A percentile compares a stretch with the other conserved stretches of the same genome.
Evolutionary conservation across 2,888 invertebrate genomes (phyloP).

Genomic region (Beris morrisii): DNA sequence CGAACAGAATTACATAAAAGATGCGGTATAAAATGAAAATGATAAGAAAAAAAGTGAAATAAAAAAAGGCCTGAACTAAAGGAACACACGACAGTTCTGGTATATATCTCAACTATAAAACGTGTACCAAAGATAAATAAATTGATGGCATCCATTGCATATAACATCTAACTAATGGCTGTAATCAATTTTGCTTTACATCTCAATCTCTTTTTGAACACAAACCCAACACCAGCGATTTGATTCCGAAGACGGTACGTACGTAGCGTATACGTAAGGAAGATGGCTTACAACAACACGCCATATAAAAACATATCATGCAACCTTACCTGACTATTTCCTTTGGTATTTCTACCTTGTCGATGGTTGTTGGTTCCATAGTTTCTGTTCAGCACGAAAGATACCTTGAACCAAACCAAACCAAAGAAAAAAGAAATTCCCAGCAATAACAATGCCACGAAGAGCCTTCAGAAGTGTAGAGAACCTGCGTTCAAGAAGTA

Average conservation of each 20-base stretch:
- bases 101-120: constrained; percentile 41
- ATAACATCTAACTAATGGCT: constrained; percentile 59
- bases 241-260: constrained; percentile 20
- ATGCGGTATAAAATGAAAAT: constrained; percentile 13
- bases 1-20: constrained; percentile 21
- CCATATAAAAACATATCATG: constrained; percentile 20
- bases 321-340: constrained; percentile 5
- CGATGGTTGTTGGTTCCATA: too few species aligned
- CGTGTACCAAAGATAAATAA: constrained; percentile 58
- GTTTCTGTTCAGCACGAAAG: too few species aligned
- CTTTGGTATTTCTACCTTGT: too few species aligned
- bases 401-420: too few species aligned
- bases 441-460: too few species aligned
- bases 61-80: constrained; percentile 7
- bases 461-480: too few species aligned
- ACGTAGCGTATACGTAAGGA: constrained; percentile 1
- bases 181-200: constrained; percentile 59
- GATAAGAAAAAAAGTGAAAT: constrained; percentile 18
- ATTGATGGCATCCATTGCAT: constrained; percentile 59
- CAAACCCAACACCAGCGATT: constrained; percentile 34
- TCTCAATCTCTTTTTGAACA: constrained; percentile 56
- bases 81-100: constrained; percentile 11
- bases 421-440: too few species aligned
- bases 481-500: too few species aligned
- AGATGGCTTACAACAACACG: constrained; percentile 14